Base-by-base conservation (phyloP, 2,888 invertebrate species). In the Drosophila picticornis region DNA sequence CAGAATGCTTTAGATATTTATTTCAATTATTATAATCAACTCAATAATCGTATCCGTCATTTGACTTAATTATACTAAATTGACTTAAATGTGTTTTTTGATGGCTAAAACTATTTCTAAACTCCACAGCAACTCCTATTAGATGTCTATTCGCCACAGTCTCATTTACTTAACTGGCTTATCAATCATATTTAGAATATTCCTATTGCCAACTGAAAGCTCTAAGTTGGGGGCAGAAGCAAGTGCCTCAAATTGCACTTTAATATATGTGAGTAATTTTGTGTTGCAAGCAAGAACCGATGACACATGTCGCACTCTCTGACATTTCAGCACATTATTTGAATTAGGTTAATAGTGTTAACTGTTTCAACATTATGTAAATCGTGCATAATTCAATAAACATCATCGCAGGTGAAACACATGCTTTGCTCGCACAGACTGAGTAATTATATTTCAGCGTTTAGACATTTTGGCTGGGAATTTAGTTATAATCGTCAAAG, bases 381-480 rank as follows among this genome's bases (percentile, higher is more conserved):
- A 67, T 58, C 16, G 9, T 22, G 1, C 60, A 29, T 27, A 48
- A 64, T 38, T 63, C 27, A 57, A 63, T 59, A 43, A 48, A 52
- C 32, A 31, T 50, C 43, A 52, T 60, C 27, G 13, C 43, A 31
- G 22, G 16, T 36, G 6, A 2, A 53, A 34, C 40, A 34, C 32
- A 25, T 5, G 19, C 4, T 56, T 29, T 27, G 16, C 22, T 25
- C 46, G 7, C 13, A 16, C 25, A 25, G 9, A 16, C 16, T 46
- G 7, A 2, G 46, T 16, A 27, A 38, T 46, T 27, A n/a, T 25
- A 52, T 16, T 68, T 48, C 51, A 57, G 34, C 38, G 74, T 79
- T 87, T 76, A 67, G 79, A 87, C 84, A 87, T 81, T 73, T 57
- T 60, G 9, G 4, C 16, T 46, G 16, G 16, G 9, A 46, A 46